Evolutionary conservation across 2,797 vertebrate species (phyloP), one percentile per base, ranked within the genome.

Genomic region (Salarias fasciatus): DNA sequence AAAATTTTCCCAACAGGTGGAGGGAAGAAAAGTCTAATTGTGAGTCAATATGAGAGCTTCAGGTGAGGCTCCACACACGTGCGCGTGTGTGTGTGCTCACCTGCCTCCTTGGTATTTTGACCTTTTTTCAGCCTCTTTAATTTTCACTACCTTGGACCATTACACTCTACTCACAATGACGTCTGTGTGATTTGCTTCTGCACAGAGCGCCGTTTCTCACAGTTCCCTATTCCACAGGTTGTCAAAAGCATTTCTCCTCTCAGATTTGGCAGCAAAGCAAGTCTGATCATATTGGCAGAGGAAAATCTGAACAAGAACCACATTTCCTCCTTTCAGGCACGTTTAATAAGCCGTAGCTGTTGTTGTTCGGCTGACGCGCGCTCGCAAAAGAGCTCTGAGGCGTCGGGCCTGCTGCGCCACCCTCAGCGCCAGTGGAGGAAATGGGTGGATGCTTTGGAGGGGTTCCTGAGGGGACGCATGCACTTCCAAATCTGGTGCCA

Each of bases 391-490:
- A 65, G 47, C 63, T 36, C 40, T 29, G 59, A 64, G 60, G 53
- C 14, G 1, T 60, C 12, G 7, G 45, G 69, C 63, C 54, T 45
- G 55, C 70, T 68, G 53, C 41, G 54, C 53, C 53, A 64, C 56
- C 79, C 77, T 69, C 53, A 69, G 69, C 8, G 69, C 60, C 75
- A 62, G 50, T 1, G 28, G 73, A 82, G 85, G 86, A 90, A 90
- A 80, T 84, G 83, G 82, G 77, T 79, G 79, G 78, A 76, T 83
- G 77, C 75, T 86, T 83, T 78, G 64, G 53, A 78, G 51, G 41
- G 45, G 53, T 68, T 84, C 80, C 80, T 56, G 52, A 61, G 72
- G 18, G 65, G 72, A 79, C 50, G 3, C 50, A 3, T 11, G 31
- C 35, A 57, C 62, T 84, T 88, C 69, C 79, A 80, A 72, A 42